Evolutionary conservation across 2,888 invertebrate genomes (phyloP).

Genomic region (Noctua pronuba): DNA sequence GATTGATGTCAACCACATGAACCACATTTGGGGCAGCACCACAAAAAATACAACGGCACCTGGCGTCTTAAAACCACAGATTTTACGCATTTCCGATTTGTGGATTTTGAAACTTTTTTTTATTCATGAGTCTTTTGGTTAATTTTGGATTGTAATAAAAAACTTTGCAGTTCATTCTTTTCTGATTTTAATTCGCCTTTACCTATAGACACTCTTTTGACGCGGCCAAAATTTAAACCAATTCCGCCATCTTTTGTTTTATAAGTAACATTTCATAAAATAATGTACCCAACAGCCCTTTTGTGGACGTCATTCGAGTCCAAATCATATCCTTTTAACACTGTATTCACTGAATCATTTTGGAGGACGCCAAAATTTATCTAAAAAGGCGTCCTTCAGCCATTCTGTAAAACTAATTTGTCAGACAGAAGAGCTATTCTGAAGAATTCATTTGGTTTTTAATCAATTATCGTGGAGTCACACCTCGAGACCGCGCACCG

Average conservation of each 20-base stretch:
- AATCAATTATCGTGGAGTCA: not conserved
- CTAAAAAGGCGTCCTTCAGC: not conserved
- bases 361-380: not conserved
- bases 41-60: constrained; percentile 79
- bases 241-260: not conserved
- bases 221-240: not conserved
- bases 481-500: not conserved
- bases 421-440: not conserved
- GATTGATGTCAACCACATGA: constrained; percentile 86
- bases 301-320: not conserved
- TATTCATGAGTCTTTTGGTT: constrained; percentile 35
- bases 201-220: not conserved
- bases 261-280: not conserved
- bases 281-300: not conserved
- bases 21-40: constrained; percentile 78
- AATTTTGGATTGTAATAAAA: not conserved
- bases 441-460: constrained; percentile 4
- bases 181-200: not conserved
- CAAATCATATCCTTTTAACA: not conserved
- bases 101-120: constrained; percentile 18
- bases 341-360: not conserved
- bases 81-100: constrained; percentile 78
- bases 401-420: not conserved
- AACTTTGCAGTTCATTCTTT: not conserved
- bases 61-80: constrained; percentile 75